These are phyloP conservation scores for Micronycteris hirsuta DNA, from an alignment of 2,113 vertebrate species.

Conservation along the genomic window DNA sequence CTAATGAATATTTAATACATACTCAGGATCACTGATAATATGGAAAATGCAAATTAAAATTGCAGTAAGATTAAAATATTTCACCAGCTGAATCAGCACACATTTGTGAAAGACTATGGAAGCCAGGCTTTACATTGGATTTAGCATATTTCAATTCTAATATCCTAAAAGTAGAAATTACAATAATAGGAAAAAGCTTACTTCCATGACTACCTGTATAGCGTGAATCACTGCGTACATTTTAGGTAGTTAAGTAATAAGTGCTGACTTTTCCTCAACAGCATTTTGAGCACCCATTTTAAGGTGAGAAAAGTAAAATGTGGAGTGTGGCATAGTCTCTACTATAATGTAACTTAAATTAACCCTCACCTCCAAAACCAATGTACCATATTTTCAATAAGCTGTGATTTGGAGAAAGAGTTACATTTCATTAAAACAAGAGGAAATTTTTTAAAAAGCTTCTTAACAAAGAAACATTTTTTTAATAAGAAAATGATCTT, in stretches of 20 bases:
- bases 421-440: not conserved
- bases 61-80: not conserved
- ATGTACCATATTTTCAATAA: not conserved
- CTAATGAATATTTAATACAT: not conserved
- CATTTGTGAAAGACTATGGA: not conserved
- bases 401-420: not conserved
- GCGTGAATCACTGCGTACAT: not conserved
- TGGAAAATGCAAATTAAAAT: not conserved
- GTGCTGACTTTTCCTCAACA: not conserved
- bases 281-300: not conserved
- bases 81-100: not conserved
- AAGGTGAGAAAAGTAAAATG: not conserved
- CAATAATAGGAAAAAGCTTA: not conserved
- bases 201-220: not conserved
- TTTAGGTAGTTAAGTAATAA: not conserved
- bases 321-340: not conserved
- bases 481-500: not conserved
- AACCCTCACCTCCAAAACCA: not conserved
- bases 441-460: no score
- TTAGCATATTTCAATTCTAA: not conserved
- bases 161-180: not conserved
- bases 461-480: not conserved
- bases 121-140: not conserved
- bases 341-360: not conserved
- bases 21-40: not conserved